Base-by-base conservation (phyloP, 2,113 vertebrate genomes). In the Lutjanus erythropterus region DNA sequence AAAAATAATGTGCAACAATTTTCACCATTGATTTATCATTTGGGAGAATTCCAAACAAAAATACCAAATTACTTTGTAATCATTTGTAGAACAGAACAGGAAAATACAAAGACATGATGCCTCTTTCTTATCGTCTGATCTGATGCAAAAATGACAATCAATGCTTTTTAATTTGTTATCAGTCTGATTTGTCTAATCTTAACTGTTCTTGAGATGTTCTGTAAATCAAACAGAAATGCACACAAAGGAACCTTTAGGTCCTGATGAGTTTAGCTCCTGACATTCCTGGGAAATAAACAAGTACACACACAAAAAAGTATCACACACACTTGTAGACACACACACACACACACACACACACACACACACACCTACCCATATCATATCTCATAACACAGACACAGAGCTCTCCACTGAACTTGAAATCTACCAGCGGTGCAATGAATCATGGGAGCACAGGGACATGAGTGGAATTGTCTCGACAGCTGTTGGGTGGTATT, bases 371-470 rank as follows among this genome's bases (percentile, higher is more conserved):
- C 25, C 10, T 14, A 47, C 41, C 12, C 35, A 31, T 3, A 37
- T 79, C 44, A 52, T 68, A 79, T 79, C 60, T 81, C 74, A 61
- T 18, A 81, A 64, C 49, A 41, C 61, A 76, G 50, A 69, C 46
- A 37, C 66, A 79, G 4, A 70, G 41, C 33, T 75, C 65, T 68
- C 44, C 60, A 44, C 60, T 47, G 62, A 53, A 42, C 65, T 53
- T 72, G 67, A 69, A 88, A 81, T 61, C 55, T 72, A 72, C 25
- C 75, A 61, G 78, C 7, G 7, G 37, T 66, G 69, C 42, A 69
- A 74, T 83, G 80, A 87, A 80, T 78, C 73, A 80, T 71, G 44
- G 71, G 71, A 77, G 62, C 62, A 56, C 47, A 60, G 81, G 49
- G 59, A 69, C 53, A 55, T 19, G 42, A 71, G 50, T 18, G 71